Evolutionary conservation across 2,888 invertebrate genomes (phyloP).

Genomic region (Cheilosia vernalis): DNA sequence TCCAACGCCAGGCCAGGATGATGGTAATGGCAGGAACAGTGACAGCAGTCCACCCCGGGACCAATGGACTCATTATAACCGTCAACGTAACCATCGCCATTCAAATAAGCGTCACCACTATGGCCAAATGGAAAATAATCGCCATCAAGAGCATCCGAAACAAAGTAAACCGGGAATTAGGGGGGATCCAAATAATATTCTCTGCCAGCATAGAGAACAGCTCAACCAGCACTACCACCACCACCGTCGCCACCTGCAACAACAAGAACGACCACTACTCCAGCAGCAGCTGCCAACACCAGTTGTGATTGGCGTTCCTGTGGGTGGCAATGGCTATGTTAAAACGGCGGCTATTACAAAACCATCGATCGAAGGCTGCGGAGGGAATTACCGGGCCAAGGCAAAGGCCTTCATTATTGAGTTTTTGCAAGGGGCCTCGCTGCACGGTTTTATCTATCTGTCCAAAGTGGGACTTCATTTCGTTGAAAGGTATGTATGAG

Average conservation of each 20-base stretch:
- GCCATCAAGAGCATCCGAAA: slow-evolving; percentile 52
- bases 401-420: slow-evolving; percentile 80
- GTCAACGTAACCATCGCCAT: slow-evolving; percentile 55
- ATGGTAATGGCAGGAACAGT: slow-evolving; percentile 13
- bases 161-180: slow-evolving; percentile 63
- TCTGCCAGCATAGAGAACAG: slow-evolving; percentile 14
- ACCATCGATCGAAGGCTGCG: slow-evolving; percentile 64
- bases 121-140: slow-evolving; percentile 62
- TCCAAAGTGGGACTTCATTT: slow-evolving; percentile 81
- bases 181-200: slow-evolving; percentile 62
- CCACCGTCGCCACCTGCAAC: slow-evolving; percentile 1
- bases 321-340: slow-evolving; percentile 1
- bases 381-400: slow-evolving; percentile 76
- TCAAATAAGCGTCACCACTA: slow-evolving; percentile 45
- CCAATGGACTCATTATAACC: slow-evolving; percentile 56
- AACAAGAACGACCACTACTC: slow-evolving; percentile 17
- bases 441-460: slow-evolving; percentile 83
- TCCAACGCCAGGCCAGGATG: slow-evolving; percentile 24
- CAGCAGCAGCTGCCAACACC: slow-evolving; percentile 58
- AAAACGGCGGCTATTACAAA: slow-evolving; percentile 66
- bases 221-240: slow-evolving; percentile 3
- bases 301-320: slow-evolving; percentile 60
- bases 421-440: slow-evolving; percentile 81
- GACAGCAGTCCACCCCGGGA: slow-evolving; percentile 15
- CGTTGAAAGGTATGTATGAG: slow-evolving; percentile 80